phyloP scores from a whole-genome alignment of 2,888 invertebrate genomes.

The Andrena flavipes region DNA sequence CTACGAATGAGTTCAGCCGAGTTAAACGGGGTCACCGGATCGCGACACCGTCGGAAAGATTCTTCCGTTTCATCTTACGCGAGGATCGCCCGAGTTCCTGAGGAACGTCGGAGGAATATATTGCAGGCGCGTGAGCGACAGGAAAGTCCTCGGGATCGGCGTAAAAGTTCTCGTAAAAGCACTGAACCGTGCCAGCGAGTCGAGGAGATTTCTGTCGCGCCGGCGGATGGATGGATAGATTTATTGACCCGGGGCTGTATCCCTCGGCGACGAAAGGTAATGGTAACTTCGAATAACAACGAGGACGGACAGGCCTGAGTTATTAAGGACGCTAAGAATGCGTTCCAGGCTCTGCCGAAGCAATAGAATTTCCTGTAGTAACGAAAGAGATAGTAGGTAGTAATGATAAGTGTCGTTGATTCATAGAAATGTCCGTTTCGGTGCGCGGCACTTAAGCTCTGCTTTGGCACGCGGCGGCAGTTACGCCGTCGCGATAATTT shows the following conservation, averaged over 20 bases:
- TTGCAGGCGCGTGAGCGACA: constrained; percentile 37
- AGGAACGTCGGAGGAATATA: constrained; percentile 30
- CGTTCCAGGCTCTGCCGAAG: too few species aligned
- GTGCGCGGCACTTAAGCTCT: neutral
- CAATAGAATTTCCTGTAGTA: too few species aligned
- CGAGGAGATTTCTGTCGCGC: constrained; percentile 21
- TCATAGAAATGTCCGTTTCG: neutral
- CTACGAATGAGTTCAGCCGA: too few species aligned
- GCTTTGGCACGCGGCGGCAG: constrained; percentile 9
- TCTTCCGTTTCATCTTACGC: constrained; percentile 33
- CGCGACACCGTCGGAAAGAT: neutral
- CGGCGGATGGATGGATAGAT: constrained; percentile 19
- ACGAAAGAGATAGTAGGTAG: too few species aligned
- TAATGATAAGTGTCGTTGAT: too few species aligned
- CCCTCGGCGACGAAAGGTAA: neutral
- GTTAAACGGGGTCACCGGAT: neutral
- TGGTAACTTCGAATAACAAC: neutral
- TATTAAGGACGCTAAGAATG: neutral
- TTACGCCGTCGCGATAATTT: constrained; percentile 37
- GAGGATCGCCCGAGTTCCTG: constrained; percentile 17
- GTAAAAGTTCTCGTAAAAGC: constrained; percentile 55
- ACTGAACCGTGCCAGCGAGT: constrained; percentile 23
- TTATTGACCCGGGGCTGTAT: constrained; percentile 11
- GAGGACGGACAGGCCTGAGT: neutral
- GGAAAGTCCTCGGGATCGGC: constrained; percentile 31